These are phyloP conservation scores for Zaprionus tsacasi DNA, from an alignment of 1,140 invertebrate genomes.

Conservation along the genomic window DNA sequence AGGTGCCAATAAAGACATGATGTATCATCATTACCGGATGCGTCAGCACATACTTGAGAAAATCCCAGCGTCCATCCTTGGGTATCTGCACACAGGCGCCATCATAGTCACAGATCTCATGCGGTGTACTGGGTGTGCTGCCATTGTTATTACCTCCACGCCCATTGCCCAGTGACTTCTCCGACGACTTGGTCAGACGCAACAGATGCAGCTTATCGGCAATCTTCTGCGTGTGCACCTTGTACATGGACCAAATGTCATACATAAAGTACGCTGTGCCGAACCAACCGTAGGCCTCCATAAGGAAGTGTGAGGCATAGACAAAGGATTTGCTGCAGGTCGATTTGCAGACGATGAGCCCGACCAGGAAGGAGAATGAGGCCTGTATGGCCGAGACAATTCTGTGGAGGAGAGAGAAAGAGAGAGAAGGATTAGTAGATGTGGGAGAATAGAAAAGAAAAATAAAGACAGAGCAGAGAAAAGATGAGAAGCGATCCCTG, in stretches of 20 bases:
- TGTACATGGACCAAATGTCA: slow-evolving; percentile 90
- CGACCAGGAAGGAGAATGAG: slow-evolving; percentile 87
- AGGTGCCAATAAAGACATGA: slow-evolving; percentile 89
- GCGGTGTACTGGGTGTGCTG: slow-evolving; percentile 56
- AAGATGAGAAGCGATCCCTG: no score
- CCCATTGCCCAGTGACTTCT: slow-evolving; percentile 44
- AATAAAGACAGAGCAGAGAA: neutral
- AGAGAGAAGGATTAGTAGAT: neutral
- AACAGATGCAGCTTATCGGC: slow-evolving; percentile 80
- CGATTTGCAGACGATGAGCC: slow-evolving; percentile 87
- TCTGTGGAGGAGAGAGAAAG: slow-evolving; percentile 83
- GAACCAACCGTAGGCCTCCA: slow-evolving; percentile 90
- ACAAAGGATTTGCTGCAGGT: slow-evolving; percentile 88
- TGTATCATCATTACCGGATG: slow-evolving; percentile 89
- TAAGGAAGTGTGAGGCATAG: slow-evolving; percentile 88
- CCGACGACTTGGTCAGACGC: slow-evolving; percentile 58
- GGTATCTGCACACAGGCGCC: slow-evolving; percentile 62
- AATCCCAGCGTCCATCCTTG: slow-evolving; percentile 82
- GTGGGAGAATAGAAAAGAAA: neutral
- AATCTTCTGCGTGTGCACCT: slow-evolving; percentile 85
- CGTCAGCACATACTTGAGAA: slow-evolving; percentile 86
- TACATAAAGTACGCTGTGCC: slow-evolving; percentile 91
- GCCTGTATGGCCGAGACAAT: slow-evolving; percentile 89
- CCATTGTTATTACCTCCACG: slow-evolving; percentile 60
- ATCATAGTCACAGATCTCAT: slow-evolving; percentile 78